Conservation (phyloP, 2,888 invertebrate genomes). For the Lasioglossum figueresi region DNA sequence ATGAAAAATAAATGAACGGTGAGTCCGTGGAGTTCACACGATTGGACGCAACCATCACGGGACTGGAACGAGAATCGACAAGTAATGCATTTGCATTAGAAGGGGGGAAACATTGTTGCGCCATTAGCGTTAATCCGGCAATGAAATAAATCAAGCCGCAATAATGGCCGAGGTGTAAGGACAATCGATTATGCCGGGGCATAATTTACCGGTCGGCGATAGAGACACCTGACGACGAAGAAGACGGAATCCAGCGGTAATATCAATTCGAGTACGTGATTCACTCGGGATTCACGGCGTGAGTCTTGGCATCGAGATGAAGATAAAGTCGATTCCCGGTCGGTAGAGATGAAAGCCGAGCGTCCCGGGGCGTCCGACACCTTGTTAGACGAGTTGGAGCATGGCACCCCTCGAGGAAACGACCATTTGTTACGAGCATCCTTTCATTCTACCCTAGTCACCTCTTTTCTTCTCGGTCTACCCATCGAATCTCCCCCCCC, state of each 20-base stretch:
- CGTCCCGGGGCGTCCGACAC: constrained; percentile 80
- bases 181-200: constrained; percentile 58
- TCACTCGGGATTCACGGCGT: constrained; percentile 74
- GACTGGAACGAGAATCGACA: neutral
- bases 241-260: constrained; percentile 64
- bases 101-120: constrained; percentile 35
- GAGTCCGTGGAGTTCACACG: neutral
- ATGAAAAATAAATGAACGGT: neutral
- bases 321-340: constrained; percentile 79
- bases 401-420: constrained; percentile 78
- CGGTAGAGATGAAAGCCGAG: constrained; percentile 79
- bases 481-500: neutral
- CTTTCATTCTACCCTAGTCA: constrained; percentile 63
- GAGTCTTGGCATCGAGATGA: constrained; percentile 76
- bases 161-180: constrained; percentile 44
- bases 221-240: constrained; percentile 64
- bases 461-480: constrained; percentile 45
- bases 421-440: constrained; percentile 79
- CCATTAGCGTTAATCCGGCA: constrained; percentile 55
- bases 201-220: constrained; percentile 55
- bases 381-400: constrained; percentile 81
- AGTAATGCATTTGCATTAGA: constrained; percentile 44
- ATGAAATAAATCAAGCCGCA: constrained; percentile 50
- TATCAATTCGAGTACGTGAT: constrained; percentile 78
- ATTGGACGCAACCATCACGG: neutral